Percentiles rank a stretch among this genome's conserved stretches.
phyloP scores from a whole-genome alignment of 2,113 vertebrate species.

The Microtus oregoni region DNA sequence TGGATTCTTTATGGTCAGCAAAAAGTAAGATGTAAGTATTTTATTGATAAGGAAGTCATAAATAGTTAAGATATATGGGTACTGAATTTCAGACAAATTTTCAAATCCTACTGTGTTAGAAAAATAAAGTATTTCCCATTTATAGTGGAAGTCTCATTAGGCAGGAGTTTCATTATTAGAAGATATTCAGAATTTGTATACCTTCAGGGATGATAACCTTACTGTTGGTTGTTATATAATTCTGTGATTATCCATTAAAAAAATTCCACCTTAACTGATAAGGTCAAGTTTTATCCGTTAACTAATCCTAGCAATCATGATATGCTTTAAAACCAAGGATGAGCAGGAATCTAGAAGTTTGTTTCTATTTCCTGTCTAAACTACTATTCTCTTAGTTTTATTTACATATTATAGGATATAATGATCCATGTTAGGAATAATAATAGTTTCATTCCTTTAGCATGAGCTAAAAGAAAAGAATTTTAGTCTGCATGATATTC shows the following conservation, averaged over 20 bases:
- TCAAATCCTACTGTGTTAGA: conserved; percentile 21
- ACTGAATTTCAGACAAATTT: conserved; percentile 58
- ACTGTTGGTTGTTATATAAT: background rate
- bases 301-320: background rate
- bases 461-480: background rate
- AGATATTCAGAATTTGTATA: conserved; percentile 14
- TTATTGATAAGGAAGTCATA: conserved; percentile 73
- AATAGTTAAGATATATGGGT: conserved; percentile 64
- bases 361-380: background rate
- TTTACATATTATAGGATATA: background rate
- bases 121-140: conserved; percentile 63
- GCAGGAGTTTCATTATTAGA: conserved; percentile 48
- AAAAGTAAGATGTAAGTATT: conserved; percentile 72
- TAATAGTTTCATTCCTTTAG: background rate
- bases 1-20: conserved; percentile 75
- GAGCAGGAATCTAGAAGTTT: background rate
- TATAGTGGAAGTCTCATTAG: conserved; percentile 15
- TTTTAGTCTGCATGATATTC: background rate
- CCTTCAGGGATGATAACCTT: conserved; percentile 32
- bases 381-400: background rate
- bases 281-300: conserved; percentile 22
- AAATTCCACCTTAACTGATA: background rate
- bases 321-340: conserved; percentile 3
- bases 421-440: background rate
- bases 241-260: background rate